Base-by-base conservation (phyloP, 1,140 invertebrate genomes). In the Magallana angulata region DNA sequence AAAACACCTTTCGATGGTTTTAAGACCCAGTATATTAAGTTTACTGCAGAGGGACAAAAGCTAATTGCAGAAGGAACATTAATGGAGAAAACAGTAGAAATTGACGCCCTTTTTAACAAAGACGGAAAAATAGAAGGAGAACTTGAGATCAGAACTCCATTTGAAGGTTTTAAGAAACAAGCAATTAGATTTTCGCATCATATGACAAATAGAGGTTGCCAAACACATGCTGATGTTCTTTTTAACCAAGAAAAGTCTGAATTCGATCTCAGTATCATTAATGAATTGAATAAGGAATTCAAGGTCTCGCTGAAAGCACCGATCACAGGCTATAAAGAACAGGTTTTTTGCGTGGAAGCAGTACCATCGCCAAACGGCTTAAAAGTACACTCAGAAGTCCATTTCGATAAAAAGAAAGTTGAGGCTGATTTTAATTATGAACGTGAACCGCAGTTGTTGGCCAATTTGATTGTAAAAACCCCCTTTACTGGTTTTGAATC, bases 211-310 rank as follows among this genome's bases (percentile, higher is more conserved):
- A 81, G 82, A 12, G 85, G 85, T 57, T 85, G 87, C 76, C 76
- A 24, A 30, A 82, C 84, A 71, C 82, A 85, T 18, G 85, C 81
- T 14, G 85, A 84, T 80, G 3, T 90, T 7, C 48, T 86, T 12
- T 86, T 88, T 18, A 81, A 86, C 56, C 76, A 86, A 24, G 64
- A 86, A 18, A 86, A 82, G 12, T 88, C 81, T 57, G 85, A 86
- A 18, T 57, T 57, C 14, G 89, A 90, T 59, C 14, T 90, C 14
- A 86, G 62, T 57, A 84, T 86, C 36, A 88, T 68, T 11, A 62
- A 81, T 7, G 16, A 82, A 1, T 59, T 16, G n/a, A 84, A 76
- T 16, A 76, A 68, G n/a, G 85, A 87, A 56, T 85, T 81, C 62
- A 57, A 86, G 24, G 18, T 89, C 8, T 30, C 57, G 14, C n/a